Percentiles rank a stretch among this genome's conserved stretches.
Evolutionary conservation across 2,888 invertebrate genomes (phyloP).

Genomic region (Auanema freiburgensis): DNA sequence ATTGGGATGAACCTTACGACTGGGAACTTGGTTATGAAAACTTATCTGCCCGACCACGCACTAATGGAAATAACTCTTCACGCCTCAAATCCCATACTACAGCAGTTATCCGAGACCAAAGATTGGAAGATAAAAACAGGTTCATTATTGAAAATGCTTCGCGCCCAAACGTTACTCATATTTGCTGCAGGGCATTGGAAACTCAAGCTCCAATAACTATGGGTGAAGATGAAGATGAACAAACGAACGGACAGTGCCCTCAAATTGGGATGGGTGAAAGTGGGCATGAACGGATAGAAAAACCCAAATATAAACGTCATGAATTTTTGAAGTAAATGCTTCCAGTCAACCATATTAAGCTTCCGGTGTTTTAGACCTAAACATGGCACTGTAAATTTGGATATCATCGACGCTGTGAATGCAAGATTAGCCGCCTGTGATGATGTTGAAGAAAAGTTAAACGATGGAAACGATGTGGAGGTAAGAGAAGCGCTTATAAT

Average conservation of each 20-base stretch:
- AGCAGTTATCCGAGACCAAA: constrained; percentile 54
- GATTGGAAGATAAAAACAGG: constrained; percentile 37
- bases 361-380: constrained; percentile 60
- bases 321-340: constrained; percentile 61
- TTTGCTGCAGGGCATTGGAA: constrained; percentile 15
- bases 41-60: constrained; percentile 32
- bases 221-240: constrained; percentile 64
- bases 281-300: constrained; percentile 46
- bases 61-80: constrained; percentile 49
- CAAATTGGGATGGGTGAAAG: constrained; percentile 37
- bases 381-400: constrained; percentile 62
- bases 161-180: not conserved
- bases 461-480: constrained; percentile 41
- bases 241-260: constrained; percentile 55
- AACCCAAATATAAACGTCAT: constrained; percentile 64
- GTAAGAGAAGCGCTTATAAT: constrained; percentile 8
- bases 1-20: constrained; percentile 64
- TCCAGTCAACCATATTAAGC: not conserved
- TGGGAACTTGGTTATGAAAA: constrained; percentile 65
- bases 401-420: constrained; percentile 63
- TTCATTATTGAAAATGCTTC: not conserved
- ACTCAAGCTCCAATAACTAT: constrained; percentile 62
- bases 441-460: constrained; percentile 37
- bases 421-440: constrained; percentile 60
- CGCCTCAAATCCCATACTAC: constrained; percentile 61